Base-by-base conservation (phyloP, 2,888 invertebrate genomes). In the Drosophila mayaguana region DNA sequence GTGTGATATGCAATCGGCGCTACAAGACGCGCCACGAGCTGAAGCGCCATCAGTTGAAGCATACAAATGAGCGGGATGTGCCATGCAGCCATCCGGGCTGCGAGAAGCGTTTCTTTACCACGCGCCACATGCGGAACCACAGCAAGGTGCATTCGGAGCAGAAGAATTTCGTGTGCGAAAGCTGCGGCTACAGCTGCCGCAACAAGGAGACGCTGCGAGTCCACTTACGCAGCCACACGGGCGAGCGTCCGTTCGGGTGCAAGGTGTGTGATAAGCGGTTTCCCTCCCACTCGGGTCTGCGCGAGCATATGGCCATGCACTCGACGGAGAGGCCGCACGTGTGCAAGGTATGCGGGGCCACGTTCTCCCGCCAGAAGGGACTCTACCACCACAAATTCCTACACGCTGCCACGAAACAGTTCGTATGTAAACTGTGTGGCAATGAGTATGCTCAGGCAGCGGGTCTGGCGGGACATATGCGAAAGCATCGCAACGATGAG, bases 401-500 rank as follows among this genome's bases (percentile, higher is more conserved):
- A 34, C 91, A 92, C 64, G 73, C 88, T 12, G 88, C 75, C 7
- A 77, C 84, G 2, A 92, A 91, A 45, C 87, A 91, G 54, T 88
- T 93, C 88, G 83, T 93, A 75, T 87, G 89, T 67, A 90, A 90
- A 64, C 79, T 91, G 6, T 92, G 92, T 43, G 89, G 86, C 0
- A 90, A 90, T 62, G 90, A 90, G 2, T 92, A 91, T 68, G 89
- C 91, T 2, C 92, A 92, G 77, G 85, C 88, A 38, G 91, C 92
- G 16, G 93, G 93, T 4, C 70, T 92, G 16, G 90, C 92, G 9
- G 92, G 90, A 16, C 92, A 92, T 50, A 92, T 92, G 92, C 90
- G 92, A 14, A 89, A 91, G 68, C 92, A 92, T 48, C 88, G 84
- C 36, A 89, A 81, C 40, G 75, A 87, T 18, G 82, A 84, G 64